Conservation (phyloP, 2,888 invertebrate species). For the Stenolophus ochropezus region DNA sequence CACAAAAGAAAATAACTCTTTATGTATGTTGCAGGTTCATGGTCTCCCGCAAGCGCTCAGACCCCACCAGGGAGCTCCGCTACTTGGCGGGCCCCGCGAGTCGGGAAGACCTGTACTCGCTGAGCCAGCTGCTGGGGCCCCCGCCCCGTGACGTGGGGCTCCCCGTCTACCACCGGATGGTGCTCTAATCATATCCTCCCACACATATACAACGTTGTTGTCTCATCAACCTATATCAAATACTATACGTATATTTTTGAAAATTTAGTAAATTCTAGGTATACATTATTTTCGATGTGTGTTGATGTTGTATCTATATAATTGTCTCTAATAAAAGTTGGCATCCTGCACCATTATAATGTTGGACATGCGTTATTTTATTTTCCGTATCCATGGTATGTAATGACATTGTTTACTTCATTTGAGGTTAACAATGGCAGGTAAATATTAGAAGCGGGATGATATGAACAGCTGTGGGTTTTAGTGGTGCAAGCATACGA, state of each 20-base stretch:
- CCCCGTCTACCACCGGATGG: slow-evolving; percentile 78
- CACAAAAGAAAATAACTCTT: not conserved
- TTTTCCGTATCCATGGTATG: too few relatives aligned
- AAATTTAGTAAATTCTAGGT: slow-evolving; percentile 48
- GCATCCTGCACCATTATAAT: slow-evolving; percentile 45
- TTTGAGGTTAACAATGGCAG: too few relatives aligned
- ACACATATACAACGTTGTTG: slow-evolving; percentile 48
- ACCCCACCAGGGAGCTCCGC: slow-evolving; percentile 71
- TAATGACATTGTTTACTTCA: too few relatives aligned
- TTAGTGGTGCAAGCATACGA: too few relatives aligned
- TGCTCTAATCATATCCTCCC: slow-evolving; percentile 72
- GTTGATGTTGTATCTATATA: slow-evolving; percentile 55
- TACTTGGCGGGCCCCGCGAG: slow-evolving; percentile 69
- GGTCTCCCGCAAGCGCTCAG: slow-evolving; percentile 76
- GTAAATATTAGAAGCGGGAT: too few relatives aligned
- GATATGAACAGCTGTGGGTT: too few relatives aligned
- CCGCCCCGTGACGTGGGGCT: slow-evolving; percentile 75
- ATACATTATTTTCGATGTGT: slow-evolving; percentile 55
- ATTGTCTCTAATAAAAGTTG: slow-evolving; percentile 48
- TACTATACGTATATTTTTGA: slow-evolving; percentile 60
- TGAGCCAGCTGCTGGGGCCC: slow-evolving; percentile 76
- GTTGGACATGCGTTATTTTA: not conserved
- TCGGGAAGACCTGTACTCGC: slow-evolving; percentile 77
- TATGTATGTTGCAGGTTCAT: slow-evolving; percentile 71
- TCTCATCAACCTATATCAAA: slow-evolving; percentile 56